A percentile compares a stretch with the other conserved stretches of the same genome.
Evolutionary conservation across 2,888 invertebrate species (phyloP).

Genomic region (Nymphalis c-album): DNA sequence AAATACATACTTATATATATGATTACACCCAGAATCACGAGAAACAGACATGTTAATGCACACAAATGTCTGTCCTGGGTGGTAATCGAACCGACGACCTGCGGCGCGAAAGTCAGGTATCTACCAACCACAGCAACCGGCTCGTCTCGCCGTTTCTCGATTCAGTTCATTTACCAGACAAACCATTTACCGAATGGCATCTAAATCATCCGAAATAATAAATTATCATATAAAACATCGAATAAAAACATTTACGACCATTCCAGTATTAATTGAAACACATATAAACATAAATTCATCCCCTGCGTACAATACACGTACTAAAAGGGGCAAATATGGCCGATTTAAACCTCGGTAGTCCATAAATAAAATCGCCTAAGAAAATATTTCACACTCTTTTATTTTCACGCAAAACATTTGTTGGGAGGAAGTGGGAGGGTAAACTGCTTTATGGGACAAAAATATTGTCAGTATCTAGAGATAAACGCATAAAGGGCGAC

Average conservation of each 20-base stretch:
- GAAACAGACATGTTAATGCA: no score
- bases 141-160: no score
- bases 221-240: slow-evolving; percentile 6
- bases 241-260: slow-evolving; percentile 11
- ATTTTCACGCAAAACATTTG: slow-evolving; percentile 32
- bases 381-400: slow-evolving; percentile 30
- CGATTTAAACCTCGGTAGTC: slow-evolving; percentile 8
- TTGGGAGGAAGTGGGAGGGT: slow-evolving; percentile 15
- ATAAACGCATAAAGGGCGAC: slow-evolving; percentile 1
- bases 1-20: no score
- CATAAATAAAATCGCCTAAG: slow-evolving; percentile 30
- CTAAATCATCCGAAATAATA: background rate
- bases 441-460: slow-evolving; percentile 15
- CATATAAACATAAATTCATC: slow-evolving; percentile 4
- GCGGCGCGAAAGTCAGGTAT: no score
- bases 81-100: no score
- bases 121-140: no score
- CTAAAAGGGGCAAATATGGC: slow-evolving; percentile 15
- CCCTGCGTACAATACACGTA: slow-evolving; percentile 9
- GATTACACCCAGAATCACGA: no score
- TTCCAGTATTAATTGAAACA: slow-evolving; percentile 10
- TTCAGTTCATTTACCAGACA: background rate
- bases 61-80: no score
- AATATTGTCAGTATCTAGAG: slow-evolving; percentile 20
- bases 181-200: background rate